Conservation (phyloP, 2,113 vertebrate genomes). For the Labeo catla region DNA sequence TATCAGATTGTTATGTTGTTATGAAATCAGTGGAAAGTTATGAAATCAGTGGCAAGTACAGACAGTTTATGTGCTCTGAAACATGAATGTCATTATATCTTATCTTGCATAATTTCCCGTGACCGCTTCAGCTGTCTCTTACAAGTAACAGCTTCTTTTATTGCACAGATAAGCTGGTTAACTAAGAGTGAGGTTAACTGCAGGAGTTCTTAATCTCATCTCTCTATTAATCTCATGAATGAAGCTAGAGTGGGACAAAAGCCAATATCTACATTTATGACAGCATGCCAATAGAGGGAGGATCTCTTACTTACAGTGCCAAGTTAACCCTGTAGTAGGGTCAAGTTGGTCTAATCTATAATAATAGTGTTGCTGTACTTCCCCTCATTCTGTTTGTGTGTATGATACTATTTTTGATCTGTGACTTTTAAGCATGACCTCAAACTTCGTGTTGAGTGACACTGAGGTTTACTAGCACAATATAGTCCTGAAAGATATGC, state of each 20-base stretch:
- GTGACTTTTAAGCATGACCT: constrained; percentile 38
- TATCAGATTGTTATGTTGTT: not conserved
- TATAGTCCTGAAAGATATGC: not conserved
- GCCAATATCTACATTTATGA: not conserved
- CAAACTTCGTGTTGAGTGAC: not conserved
- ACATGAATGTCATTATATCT: not conserved
- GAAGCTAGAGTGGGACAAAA: not conserved
- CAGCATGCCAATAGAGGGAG: not conserved
- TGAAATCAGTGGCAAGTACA: not conserved
- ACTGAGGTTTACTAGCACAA: not conserved
- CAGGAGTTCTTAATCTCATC: not conserved
- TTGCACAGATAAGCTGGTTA: not conserved
- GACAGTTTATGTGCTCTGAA: not conserved
- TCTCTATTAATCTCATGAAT: constrained; percentile 6
- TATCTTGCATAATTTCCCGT: not conserved
- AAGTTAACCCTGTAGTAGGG: not conserved
- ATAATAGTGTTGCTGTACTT: constrained; percentile 9
- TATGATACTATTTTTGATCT: constrained; percentile 31
- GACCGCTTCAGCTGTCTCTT: not conserved
- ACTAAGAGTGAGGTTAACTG: not conserved
- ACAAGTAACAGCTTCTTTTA: not conserved
- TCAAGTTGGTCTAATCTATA: not conserved
- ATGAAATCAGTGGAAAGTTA: not conserved
- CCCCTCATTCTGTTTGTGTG: not conserved
- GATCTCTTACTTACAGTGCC: not conserved